A percentile compares a stretch with the other conserved stretches of the same genome.
Evolutionary conservation across 2,113 vertebrate genomes (phyloP).

Genomic region (Enhydra lutris): DNA sequence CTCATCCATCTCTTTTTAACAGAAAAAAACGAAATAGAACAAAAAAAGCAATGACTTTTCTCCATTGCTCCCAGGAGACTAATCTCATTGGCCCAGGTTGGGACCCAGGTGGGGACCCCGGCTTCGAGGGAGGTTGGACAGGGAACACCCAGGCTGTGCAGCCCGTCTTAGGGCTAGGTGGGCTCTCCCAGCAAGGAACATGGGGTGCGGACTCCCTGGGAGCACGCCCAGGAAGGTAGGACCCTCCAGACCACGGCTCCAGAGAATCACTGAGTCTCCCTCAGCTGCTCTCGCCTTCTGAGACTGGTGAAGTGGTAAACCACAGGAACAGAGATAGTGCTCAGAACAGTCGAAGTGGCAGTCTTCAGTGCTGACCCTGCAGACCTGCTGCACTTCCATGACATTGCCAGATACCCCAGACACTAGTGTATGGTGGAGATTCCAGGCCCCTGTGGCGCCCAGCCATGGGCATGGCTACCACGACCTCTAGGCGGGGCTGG

Average conservation of each 20-base stretch:
- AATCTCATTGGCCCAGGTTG: background rate
- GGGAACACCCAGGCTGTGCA: background rate
- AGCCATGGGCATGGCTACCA: background rate
- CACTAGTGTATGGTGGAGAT: background rate
- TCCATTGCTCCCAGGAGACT: background rate
- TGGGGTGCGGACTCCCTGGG: background rate
- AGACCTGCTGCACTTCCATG: rapidly evolving
- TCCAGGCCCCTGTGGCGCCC: background rate
- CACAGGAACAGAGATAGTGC: constrained; percentile 1
- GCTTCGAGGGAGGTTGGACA: background rate
- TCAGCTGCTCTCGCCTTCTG: background rate
- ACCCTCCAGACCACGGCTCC: background rate
- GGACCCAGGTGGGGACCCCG: background rate
- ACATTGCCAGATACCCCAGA: background rate
- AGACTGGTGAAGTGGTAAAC: background rate
- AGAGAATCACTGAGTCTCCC: background rate
- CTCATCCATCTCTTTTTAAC: background rate
- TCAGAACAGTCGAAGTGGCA: background rate
- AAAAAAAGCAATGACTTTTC: background rate
- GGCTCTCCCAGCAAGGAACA: background rate
- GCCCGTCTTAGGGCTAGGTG: background rate
- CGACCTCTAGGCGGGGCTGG: background rate
- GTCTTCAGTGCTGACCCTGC: background rate
- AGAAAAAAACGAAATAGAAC: background rate
- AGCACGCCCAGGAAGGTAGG: background rate